Evolutionary conservation across 2,797 vertebrate species (phyloP), one percentile per base, ranked within the genome.

Genomic region (Calcarius lapponicus): DNA sequence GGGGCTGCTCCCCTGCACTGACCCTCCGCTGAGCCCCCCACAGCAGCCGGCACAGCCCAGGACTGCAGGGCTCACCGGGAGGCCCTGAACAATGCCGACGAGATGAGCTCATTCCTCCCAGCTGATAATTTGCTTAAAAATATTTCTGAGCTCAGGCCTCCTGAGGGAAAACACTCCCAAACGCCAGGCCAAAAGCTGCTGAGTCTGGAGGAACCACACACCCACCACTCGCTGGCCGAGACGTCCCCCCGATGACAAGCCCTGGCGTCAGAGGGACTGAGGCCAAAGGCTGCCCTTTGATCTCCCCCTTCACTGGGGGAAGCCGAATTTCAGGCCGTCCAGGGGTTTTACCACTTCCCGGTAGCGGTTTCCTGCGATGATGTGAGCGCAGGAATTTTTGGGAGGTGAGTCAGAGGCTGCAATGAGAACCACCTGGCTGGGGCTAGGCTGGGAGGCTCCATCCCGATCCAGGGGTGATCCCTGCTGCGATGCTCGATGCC

Each of bases 371-470:
- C 91, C 93, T 94, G 93, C 75, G 36, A 13, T 34, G 74, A 78
- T 61, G 67, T 19, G 58, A 92, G 74, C 9, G 0, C 17, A 74
- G 78, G 53, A 92, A 83, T 95, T 87, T 87, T 70, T 91, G 86
- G 54, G 92, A 87, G 84, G 61, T 94, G 95, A 96, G 83, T 94
- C 94, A 96, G 86, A 85, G 57, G 51, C 67, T 92, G 71, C 79
- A 72, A 91, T 89, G 58, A 75, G 67, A 96, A 83, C 81, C 93
- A 91, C 94, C 92, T 88, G 91, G 89, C 31, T 6, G 50, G 29
- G 36, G 40, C 40, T 2, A 3, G 34, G 60, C 32, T 82, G 24
- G 42, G 85, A 61, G 32, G 65, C 66, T 88, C 12, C 1, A 29
- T 48, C 42, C 40, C 2, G 1, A n/a, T 16, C 16, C 66, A 42